These are phyloP conservation scores for Pyrrhosoma nymphula DNA, from an alignment of 2,888 invertebrate species.

Conservation along the genomic window DNA sequence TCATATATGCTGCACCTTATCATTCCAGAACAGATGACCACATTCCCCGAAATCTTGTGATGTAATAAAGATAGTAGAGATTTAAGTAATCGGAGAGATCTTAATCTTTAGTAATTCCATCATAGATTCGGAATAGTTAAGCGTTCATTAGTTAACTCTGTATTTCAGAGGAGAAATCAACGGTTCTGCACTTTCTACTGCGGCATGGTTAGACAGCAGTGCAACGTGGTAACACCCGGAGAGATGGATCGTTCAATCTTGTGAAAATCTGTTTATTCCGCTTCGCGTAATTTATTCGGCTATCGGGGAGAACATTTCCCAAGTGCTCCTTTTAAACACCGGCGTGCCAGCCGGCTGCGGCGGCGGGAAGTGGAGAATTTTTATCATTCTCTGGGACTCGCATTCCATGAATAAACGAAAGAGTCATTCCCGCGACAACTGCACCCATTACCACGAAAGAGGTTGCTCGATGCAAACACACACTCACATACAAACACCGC, in stretches of 20 bases:
- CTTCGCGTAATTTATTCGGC: background rate
- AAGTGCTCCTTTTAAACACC: background rate
- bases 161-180: too few species aligned
- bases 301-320: background rate
- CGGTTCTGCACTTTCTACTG: too few species aligned
- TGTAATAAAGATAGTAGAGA: too few species aligned
- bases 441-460: slow-evolving; percentile 29
- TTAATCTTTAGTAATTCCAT: too few species aligned
- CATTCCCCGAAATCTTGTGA: too few species aligned
- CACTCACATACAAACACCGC: background rate
- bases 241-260: background rate
- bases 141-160: too few species aligned
- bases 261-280: background rate
- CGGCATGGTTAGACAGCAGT: too few species aligned
- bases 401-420: slow-evolving; percentile 35
- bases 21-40: too few species aligned
- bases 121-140: too few species aligned
- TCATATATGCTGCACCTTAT: too few species aligned
- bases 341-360: background rate
- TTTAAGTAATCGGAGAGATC: too few species aligned
- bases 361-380: background rate
- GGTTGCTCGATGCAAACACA: background rate
- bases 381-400: background rate
- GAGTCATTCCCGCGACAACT: slow-evolving; percentile 22
- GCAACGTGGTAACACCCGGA: background rate